A percentile compares a stretch with the other conserved stretches of the same genome.
phyloP scores from a whole-genome alignment of 2,797 vertebrate genomes.

The Sebastes itinus region DNA sequence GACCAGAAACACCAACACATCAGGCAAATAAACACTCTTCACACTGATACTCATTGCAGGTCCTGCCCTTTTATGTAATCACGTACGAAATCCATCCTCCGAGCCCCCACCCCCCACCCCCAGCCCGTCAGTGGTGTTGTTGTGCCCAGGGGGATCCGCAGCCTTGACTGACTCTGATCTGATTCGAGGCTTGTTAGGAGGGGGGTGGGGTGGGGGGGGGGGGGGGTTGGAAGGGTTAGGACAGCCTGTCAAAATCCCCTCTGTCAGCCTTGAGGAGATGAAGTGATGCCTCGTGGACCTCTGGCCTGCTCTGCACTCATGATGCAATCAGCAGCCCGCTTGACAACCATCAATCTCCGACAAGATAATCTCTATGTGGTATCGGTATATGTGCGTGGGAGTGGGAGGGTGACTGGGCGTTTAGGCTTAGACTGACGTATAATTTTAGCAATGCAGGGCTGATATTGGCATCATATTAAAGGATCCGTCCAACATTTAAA shows the following conservation, averaged over 20 bases:
- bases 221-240: constrained; percentile 36
- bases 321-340: constrained; percentile 79
- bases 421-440: neutral
- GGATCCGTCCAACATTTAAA: neutral
- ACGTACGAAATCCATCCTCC: constrained; percentile 17
- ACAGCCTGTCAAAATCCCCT: constrained; percentile 81
- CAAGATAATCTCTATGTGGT: constrained; percentile 26
- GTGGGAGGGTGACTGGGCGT: neutral
- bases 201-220: fast-evolving
- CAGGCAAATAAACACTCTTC: constrained; percentile 43
- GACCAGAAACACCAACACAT: constrained; percentile 48
- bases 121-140: constrained; percentile 34
- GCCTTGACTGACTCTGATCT: constrained; percentile 81
- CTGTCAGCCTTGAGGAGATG: constrained; percentile 85
- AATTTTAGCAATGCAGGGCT: neutral
- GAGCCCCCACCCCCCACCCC: neutral
- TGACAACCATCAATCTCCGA: constrained; percentile 66
- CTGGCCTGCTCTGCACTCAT: constrained; percentile 69
- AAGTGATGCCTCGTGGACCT: constrained; percentile 80
- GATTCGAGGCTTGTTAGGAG: constrained; percentile 54
- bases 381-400: neutral
- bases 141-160: constrained; percentile 68
- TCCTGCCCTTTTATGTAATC: constrained; percentile 55
- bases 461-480: neutral
- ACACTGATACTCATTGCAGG: constrained; percentile 26